These are phyloP conservation scores for Cirrhinus mrigala DNA, from an alignment of 2,797 vertebrate species.

Conservation along the genomic window DNA sequence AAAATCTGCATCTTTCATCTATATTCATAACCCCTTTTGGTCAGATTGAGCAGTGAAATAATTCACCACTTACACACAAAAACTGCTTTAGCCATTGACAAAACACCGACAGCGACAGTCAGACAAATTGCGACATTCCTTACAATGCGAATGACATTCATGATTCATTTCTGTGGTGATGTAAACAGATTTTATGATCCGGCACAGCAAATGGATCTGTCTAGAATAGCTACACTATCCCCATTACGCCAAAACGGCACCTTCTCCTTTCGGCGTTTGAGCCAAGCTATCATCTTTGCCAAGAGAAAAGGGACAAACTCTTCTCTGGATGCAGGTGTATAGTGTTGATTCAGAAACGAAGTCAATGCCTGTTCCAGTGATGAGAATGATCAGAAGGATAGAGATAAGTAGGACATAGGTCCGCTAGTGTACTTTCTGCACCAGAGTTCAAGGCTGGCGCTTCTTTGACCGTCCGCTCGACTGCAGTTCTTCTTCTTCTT, in stretches of 20 bases:
- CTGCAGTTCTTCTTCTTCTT: conserved; percentile 73
- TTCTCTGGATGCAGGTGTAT: conserved; percentile 60
- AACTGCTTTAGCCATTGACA: conserved; percentile 45
- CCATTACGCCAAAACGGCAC: conserved; percentile 70
- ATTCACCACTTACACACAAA: conserved; percentile 41
- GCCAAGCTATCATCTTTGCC: conserved; percentile 68
- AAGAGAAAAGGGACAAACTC: conserved; percentile 78
- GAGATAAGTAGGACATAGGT: conserved; percentile 86
- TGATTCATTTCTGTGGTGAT: conserved; percentile 62
- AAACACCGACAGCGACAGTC: conserved; percentile 55
- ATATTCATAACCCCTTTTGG: conserved; percentile 17
- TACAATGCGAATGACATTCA: conserved; percentile 67
- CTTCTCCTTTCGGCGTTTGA: conserved; percentile 63
- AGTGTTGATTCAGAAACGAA: conserved; percentile 35
- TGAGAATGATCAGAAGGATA: conserved; percentile 82
- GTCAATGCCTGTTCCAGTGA: conserved; percentile 42
- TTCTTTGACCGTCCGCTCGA: conserved; percentile 76
- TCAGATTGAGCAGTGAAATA: background rate
- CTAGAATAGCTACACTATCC: conserved; percentile 70
- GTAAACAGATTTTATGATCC: conserved; percentile 55
- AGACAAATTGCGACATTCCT: conserved; percentile 67
- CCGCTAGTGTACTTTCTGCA: conserved; percentile 86
- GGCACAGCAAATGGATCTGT: conserved; percentile 51
- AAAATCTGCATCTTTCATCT: background rate
- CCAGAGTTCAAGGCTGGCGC: conserved; percentile 85